Conservation (phyloP, 2,797 vertebrate genomes). For the Poecilia picta region DNA sequence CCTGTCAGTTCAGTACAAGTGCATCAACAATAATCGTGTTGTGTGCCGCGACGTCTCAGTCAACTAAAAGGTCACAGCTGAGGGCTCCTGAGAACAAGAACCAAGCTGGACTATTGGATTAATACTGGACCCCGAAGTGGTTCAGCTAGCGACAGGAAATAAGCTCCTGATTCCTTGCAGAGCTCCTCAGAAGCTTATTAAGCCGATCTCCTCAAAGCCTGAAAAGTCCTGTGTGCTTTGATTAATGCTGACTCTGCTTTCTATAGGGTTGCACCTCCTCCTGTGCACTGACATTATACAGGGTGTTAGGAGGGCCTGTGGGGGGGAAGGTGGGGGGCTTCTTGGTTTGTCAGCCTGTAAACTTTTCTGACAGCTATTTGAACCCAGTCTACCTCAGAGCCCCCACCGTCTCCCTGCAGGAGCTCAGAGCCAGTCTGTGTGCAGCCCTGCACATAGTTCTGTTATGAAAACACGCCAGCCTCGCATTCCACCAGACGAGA, state of each 20-base stretch:
- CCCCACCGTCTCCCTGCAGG: conserved; percentile 50
- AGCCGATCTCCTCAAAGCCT: conserved; percentile 27
- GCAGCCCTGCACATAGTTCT: conserved; percentile 66
- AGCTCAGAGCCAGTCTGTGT: conserved; percentile 50
- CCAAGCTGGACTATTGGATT: conserved; percentile 32
- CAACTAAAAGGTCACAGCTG: conserved; percentile 3
- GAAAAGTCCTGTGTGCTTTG: conserved; percentile 37
- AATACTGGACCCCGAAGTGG: conserved; percentile 70
- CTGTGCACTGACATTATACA: conserved; percentile 49
- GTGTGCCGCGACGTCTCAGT: conserved; percentile 19
- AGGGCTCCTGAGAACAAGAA: conserved; percentile 8
- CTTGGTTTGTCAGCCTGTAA: conserved; percentile 53
- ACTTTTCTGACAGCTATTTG: conserved; percentile 66
- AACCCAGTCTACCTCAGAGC: conserved; percentile 57
- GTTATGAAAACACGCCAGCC: conserved; percentile 72
- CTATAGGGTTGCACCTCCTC: conserved; percentile 53
- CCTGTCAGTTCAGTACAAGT: conserved; percentile 8
- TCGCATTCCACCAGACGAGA: conserved; percentile 68
- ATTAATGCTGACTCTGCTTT: conserved; percentile 37
- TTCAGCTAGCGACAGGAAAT: conserved; percentile 53
- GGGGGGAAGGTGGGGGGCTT: conserved; percentile 27
- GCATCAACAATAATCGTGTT: conserved; percentile 11
- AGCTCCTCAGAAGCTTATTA: conserved; percentile 29
- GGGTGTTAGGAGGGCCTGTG: conserved; percentile 47
- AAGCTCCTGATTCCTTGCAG: conserved; percentile 39